Evolutionary conservation across 2,113 vertebrate species (phyloP).

Genomic region (Gopherus flavomarginatus): DNA sequence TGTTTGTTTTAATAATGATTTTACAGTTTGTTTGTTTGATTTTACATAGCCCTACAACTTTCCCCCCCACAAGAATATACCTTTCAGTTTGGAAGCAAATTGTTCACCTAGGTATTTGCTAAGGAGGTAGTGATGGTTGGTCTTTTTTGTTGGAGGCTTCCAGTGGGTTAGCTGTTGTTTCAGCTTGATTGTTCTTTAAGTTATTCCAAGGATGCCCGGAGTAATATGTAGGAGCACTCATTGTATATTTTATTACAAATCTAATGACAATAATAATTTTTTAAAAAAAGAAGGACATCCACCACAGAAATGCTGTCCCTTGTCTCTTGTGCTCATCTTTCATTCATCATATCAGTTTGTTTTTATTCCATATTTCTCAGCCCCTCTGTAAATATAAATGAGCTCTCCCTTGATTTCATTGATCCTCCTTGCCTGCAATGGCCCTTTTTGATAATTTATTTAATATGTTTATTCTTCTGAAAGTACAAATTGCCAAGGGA

Average conservation of each 20-base stretch:
- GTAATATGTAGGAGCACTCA: conserved; percentile 46
- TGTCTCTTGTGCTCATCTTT: conserved; percentile 31
- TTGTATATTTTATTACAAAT: conserved; percentile 36
- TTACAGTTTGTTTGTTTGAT: neutral
- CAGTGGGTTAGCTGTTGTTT: neutral
- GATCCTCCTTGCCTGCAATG: conserved; percentile 35
- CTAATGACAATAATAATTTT: neutral
- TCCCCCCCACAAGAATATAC: neutral
- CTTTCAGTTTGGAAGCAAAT: conserved; percentile 18
- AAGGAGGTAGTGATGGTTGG: conserved; percentile 1
- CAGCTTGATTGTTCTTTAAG: conserved; percentile 57
- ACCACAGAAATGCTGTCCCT: neutral
- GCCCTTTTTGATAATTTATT: conserved; percentile 68
- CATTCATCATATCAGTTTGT: conserved; percentile 47
- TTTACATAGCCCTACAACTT: neutral
- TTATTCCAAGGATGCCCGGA: conserved; percentile 28
- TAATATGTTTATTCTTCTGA: conserved; percentile 67
- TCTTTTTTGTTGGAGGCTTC: conserved; percentile 30
- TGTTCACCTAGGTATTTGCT: neutral
- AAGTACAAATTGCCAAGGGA: conserved; percentile 51
- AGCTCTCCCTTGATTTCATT: conserved; percentile 60
- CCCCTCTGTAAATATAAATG: conserved; percentile 1
- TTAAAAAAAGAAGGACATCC: neutral
- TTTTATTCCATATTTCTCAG: conserved; percentile 4
- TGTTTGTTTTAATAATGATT: neutral